These are phyloP conservation scores for Andrena marginata DNA, from an alignment of 2,888 invertebrate species.

Conservation along the genomic window DNA sequence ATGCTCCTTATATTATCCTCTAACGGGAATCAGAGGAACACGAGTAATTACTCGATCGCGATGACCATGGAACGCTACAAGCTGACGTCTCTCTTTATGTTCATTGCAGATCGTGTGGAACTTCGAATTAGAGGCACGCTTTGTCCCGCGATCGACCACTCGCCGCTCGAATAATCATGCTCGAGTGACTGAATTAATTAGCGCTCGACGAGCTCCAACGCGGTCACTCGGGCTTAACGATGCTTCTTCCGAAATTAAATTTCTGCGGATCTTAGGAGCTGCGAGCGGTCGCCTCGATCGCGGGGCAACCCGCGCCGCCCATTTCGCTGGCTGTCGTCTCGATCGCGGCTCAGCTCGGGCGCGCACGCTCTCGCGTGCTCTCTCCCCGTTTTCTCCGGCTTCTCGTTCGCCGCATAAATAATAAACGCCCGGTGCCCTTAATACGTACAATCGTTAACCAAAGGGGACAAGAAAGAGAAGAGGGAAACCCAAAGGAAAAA, in stretches of 20 bases:
- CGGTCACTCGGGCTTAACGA: too few species aligned
- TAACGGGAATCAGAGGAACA: background rate
- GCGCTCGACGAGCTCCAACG: too few species aligned
- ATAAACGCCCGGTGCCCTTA: slow-evolving; percentile 61
- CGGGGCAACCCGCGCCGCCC: background rate
- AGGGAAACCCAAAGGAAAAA: slow-evolving; percentile 7
- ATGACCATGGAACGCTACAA: slow-evolving; percentile 14
- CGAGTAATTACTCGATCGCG: slow-evolving; percentile 36
- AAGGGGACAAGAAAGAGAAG: slow-evolving; percentile 44
- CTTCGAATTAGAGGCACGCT: background rate
- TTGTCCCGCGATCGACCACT: slow-evolving; percentile 32
- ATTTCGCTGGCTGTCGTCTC: background rate
- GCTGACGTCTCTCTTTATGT: background rate
- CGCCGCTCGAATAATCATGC: background rate
- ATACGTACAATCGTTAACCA: slow-evolving; percentile 68
- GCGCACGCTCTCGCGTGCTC: background rate
- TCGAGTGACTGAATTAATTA: too few species aligned
- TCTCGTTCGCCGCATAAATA: slow-evolving; percentile 18
- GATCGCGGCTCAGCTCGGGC: background rate
- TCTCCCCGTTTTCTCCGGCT: slow-evolving; percentile 1
- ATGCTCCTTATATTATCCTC: background rate
- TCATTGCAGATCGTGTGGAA: slow-evolving; percentile 27
- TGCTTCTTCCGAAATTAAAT: background rate
- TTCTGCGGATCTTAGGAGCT: background rate
- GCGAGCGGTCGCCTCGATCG: background rate